Conservation (phyloP, 2,888 invertebrate genomes). For the Hesperia comma region DNA sequence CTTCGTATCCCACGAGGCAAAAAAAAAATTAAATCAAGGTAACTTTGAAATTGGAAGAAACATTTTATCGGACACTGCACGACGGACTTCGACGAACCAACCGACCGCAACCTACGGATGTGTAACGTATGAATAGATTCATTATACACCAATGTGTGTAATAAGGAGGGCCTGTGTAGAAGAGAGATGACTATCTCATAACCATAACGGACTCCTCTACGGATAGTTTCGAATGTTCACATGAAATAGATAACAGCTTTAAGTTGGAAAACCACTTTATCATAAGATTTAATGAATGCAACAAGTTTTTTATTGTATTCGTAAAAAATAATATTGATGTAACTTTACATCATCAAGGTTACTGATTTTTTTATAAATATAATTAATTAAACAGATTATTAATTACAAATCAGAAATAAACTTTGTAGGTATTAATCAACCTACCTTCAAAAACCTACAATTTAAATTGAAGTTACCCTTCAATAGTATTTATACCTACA, state of each 20-base stretch:
- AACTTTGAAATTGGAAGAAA: slow-evolving; percentile 33
- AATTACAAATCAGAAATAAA: too few species aligned
- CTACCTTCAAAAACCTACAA: too few species aligned
- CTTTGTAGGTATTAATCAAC: too few species aligned
- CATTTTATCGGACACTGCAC: slow-evolving; percentile 45
- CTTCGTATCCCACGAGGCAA: slow-evolving; percentile 8
- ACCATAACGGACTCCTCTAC: neutral
- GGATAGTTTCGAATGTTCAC: neutral
- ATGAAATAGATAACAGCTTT: neutral
- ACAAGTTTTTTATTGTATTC: too few species aligned
- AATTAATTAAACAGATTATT: too few species aligned
- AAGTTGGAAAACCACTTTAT: neutral
- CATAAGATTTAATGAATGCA: neutral
- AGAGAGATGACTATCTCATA: neutral
- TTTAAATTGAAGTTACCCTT: too few species aligned
- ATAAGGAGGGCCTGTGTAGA: slow-evolving; percentile 1
- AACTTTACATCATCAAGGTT: too few species aligned
- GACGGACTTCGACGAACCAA: slow-evolving; percentile 8
- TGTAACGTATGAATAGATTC: slow-evolving; percentile 3
- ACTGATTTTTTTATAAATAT: too few species aligned
- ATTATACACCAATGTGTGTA: neutral
- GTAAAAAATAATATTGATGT: too few species aligned
- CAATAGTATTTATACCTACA: too few species aligned
- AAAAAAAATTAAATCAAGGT: slow-evolving; percentile 28
- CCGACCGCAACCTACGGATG: slow-evolving; percentile 2